Evolutionary conservation across 2,888 invertebrate species (phyloP), one percentile per base, ranked within the genome.

Genomic region (Neocrepidodera transversa): DNA sequence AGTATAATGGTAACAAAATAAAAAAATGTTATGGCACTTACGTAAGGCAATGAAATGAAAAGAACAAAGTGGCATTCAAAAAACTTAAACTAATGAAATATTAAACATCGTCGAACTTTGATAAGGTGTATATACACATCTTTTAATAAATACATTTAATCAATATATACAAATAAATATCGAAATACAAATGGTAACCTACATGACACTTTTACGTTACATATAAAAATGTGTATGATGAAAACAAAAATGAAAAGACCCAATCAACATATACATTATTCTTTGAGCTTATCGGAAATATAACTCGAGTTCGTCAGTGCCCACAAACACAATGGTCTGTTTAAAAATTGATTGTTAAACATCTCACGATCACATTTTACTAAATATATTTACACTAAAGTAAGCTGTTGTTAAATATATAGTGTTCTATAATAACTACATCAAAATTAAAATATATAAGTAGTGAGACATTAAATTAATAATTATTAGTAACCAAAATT

Each of bases 91-190:
- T 28, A 2, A 28, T 4, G 6, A 4, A 3, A 23, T 23, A 23
- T 36, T 36, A 14, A 36, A 60, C 56, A 68, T 69, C 70, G 69
- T 71, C 70, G 70, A 67, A 70, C 76, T 76, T 76, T 76, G 74
- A 74, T 76, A 75, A 73, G 55, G 69, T 71, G 71, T 76, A 76
- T 76, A 71, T 76, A 75, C 74, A 76, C 72, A 67, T 67, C 55
- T 69, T 17, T 49, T 40, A 57, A 6, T 62, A 17, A 40, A 40
- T 55, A 51, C 52, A 64, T 65, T n/a, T n/a, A 60, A 68, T 66
- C 73, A 71, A 68, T 76, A 76, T 77, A 75, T 76, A 76, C 76
- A 77, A 71, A 75, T 72, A 74, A 68, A 66, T 66, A 63, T 64
- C 32, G 60, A 53, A 58, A 50, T 55, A 54, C 50, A 50, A 62